phyloP scores from a whole-genome alignment of 2,113 vertebrate species.

The Thermophis baileyi region DNA sequence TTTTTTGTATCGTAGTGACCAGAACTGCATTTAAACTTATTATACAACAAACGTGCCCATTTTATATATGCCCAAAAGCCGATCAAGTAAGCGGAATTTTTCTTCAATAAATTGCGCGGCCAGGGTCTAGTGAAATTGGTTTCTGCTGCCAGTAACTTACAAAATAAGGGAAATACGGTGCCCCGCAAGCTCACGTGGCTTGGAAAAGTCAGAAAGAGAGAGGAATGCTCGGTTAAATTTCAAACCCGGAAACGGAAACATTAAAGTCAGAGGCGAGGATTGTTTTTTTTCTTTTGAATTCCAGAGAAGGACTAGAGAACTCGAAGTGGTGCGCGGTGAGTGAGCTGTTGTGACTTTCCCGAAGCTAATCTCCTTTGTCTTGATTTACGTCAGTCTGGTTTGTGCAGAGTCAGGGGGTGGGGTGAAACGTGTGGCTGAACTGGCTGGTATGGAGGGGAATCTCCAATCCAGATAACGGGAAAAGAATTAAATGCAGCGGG shows the following conservation, averaged over 20 bases:
- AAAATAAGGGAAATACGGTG: background rate
- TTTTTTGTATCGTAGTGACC: background rate
- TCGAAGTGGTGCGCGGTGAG: accelerated
- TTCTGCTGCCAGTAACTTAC: background rate
- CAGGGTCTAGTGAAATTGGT: too few relatives aligned
- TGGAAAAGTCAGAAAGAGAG: background rate
- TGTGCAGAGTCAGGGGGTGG: background rate
- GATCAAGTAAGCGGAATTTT: background rate
- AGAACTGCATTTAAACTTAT: background rate
- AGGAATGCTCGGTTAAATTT: background rate
- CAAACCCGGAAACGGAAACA: slow-evolving; percentile 55
- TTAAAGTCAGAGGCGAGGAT: accelerated
- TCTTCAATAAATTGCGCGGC: background rate
- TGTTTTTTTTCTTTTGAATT: background rate
- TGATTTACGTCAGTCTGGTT: background rate
- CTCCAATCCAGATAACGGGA: background rate
- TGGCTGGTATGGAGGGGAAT: too few relatives aligned
- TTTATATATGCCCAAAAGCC: background rate
- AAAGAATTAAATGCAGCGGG: background rate
- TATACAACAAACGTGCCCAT: too few relatives aligned
- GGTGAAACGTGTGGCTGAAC: background rate
- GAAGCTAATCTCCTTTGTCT: background rate
- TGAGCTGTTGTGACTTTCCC: accelerated
- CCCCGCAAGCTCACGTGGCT: background rate
- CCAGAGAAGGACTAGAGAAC: background rate